phyloP scores from a whole-genome alignment of 1,140 invertebrate genomes.

The Belonocnema kinseyi region DNA sequence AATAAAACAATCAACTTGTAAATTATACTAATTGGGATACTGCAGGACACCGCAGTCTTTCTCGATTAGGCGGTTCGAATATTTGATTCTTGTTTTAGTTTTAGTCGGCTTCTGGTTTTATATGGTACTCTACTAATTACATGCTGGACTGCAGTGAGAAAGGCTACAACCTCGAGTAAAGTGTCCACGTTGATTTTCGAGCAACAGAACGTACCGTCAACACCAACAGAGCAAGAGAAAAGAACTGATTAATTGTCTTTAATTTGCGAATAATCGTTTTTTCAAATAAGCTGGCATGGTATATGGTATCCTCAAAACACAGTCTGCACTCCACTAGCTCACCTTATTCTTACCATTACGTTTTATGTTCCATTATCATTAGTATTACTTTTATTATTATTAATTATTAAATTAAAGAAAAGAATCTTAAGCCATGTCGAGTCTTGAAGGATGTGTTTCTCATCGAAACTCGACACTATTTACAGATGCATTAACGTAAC shows the following conservation, averaged over 20 bases:
- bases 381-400: slow-evolving; percentile 37
- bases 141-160: too few species aligned
- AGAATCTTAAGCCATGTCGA: slow-evolving; percentile 53
- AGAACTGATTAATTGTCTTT: slow-evolving; percentile 62
- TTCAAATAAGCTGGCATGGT: slow-evolving; percentile 71
- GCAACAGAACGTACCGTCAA: slow-evolving; percentile 65
- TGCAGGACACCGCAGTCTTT: slow-evolving; percentile 30
- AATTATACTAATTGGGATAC: neutral
- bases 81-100: too few species aligned
- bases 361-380: slow-evolving; percentile 51
- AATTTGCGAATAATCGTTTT: slow-evolving; percentile 65
- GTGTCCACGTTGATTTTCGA: slow-evolving; percentile 53
- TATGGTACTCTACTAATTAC: too few species aligned
- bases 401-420: slow-evolving; percentile 63
- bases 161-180: neutral
- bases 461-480: slow-evolving; percentile 63
- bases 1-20: slow-evolving; percentile 25
- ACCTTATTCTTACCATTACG: slow-evolving; percentile 72
- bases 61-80: neutral
- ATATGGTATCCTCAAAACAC: slow-evolving; percentile 76
- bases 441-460: slow-evolving; percentile 50
- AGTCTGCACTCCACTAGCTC: slow-evolving; percentile 77
- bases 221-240: slow-evolving; percentile 67
- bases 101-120: too few species aligned
- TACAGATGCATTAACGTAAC: slow-evolving; percentile 62